Conservation (phyloP, 1,140 invertebrate genomes). For the Campoletis sonorensis region DNA sequence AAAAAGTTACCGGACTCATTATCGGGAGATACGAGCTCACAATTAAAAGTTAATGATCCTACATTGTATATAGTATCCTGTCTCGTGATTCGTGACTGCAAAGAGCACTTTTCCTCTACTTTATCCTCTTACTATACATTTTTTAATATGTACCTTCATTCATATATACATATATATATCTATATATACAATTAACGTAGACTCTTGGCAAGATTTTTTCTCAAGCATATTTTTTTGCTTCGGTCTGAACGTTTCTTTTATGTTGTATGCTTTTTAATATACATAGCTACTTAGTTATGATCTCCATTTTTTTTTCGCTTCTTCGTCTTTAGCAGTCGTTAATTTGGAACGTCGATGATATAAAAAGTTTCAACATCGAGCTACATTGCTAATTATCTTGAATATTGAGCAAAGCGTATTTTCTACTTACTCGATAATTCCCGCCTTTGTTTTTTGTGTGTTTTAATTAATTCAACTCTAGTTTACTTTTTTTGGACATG, state of each 20-base stretch:
- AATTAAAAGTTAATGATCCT: conserved; percentile 58
- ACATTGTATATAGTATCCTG: conserved; percentile 19
- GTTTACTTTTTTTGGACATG: too few species aligned
- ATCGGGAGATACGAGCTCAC: conserved; percentile 53
- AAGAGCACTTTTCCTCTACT: conserved; percentile 30
- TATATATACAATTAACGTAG: neutral
- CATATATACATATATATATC: neutral
- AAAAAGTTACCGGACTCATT: conserved; percentile 48
- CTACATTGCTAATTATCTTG: too few species aligned
- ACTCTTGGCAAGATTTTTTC: neutral
- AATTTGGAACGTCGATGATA: too few species aligned
- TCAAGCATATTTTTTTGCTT: conserved; percentile 1
- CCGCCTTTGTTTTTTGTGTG: too few species aligned
- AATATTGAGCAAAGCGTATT: too few species aligned
- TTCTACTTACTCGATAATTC: too few species aligned
- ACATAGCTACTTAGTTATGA: conserved; percentile 5
- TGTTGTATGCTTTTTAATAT: conserved; percentile 26
- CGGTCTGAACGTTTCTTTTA: neutral
- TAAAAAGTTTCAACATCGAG: too few species aligned
- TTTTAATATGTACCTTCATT: neutral
- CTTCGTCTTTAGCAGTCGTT: neutral
- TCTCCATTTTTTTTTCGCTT: neutral
- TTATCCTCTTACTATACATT: neutral
- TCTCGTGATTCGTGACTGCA: conserved; percentile 33
- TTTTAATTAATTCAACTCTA: too few species aligned